These are phyloP conservation scores for Acanthopagrus latus DNA, from an alignment of 2,797 vertebrate species.

Conservation along the genomic window DNA sequence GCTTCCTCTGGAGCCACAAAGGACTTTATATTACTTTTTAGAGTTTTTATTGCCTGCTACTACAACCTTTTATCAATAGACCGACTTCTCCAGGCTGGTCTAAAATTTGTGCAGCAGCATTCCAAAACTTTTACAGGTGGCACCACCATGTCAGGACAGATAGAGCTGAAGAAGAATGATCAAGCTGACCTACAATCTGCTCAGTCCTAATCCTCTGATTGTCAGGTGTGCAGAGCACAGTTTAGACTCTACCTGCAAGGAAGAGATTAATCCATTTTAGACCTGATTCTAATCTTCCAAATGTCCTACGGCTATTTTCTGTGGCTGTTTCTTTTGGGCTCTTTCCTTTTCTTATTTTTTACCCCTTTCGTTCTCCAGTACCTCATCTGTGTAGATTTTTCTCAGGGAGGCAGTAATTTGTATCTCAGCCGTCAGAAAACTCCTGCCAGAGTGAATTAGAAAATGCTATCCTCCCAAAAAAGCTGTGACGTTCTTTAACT, in stretches of 20 bases:
- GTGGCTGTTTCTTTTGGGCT: neutral
- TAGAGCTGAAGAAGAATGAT: conserved; percentile 16
- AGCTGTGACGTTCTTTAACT: neutral
- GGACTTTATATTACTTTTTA: no score
- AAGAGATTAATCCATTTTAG: conserved; percentile 26
- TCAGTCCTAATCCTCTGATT: conserved; percentile 13
- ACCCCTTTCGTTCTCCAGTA: neutral
- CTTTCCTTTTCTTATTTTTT: conserved; percentile 1
- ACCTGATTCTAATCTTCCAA: conserved; percentile 7
- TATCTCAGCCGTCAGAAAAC: conserved; percentile 15
- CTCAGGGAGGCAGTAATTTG: conserved; percentile 3
- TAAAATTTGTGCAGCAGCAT: neutral
- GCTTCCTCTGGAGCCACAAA: no score
- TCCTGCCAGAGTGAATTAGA: neutral
- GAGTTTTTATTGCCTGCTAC: neutral
- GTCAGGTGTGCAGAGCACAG: neutral
- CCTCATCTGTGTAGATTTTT: neutral
- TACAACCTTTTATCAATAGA: neutral
- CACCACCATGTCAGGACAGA: neutral
- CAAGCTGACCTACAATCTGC: conserved; percentile 14
- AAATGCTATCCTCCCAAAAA: neutral
- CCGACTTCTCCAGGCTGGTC: neutral
- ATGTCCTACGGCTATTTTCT: neutral
- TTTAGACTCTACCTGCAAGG: neutral
- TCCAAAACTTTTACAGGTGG: neutral